Conservation (phyloP, 2,888 invertebrate species). For the Monoplex corrugatus region DNA sequence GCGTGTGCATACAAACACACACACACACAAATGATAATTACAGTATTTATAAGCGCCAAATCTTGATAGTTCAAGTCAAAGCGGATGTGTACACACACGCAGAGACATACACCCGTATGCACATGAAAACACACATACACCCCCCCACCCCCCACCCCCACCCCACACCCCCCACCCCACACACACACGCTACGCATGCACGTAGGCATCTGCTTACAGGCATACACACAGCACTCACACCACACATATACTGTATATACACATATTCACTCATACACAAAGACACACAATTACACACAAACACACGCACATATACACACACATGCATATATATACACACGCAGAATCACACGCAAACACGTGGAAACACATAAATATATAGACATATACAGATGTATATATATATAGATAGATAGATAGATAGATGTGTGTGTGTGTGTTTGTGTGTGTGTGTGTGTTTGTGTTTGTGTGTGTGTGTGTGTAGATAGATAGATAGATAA, state of each 20-base stretch:
- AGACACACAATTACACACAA: too few species aligned
- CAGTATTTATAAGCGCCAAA: too few species aligned
- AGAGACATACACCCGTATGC: not conserved
- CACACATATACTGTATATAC: too few species aligned
- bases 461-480: conserved; percentile 27
- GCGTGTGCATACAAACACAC: too few species aligned
- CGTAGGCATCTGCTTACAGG: not conserved
- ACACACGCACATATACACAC: too few species aligned
- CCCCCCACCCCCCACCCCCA: not conserved
- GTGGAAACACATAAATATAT: too few species aligned
- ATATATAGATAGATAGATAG: not conserved
- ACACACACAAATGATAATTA: too few species aligned
- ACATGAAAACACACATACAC: not conserved
- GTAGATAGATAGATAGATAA: not conserved
- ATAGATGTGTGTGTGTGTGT: not conserved
- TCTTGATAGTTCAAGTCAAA: too few species aligned
- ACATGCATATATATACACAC: too few species aligned
- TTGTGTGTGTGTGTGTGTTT: not conserved
- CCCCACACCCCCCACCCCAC: not conserved
- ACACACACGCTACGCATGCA: not conserved
- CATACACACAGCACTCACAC: not conserved
- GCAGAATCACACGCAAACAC: too few species aligned
- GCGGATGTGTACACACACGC: too few species aligned
- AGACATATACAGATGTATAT: not conserved
- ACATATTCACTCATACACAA: too few species aligned